Evolutionary conservation across 2,113 vertebrate genomes (phyloP).

Genomic region (Myotis brandtii): DNA sequence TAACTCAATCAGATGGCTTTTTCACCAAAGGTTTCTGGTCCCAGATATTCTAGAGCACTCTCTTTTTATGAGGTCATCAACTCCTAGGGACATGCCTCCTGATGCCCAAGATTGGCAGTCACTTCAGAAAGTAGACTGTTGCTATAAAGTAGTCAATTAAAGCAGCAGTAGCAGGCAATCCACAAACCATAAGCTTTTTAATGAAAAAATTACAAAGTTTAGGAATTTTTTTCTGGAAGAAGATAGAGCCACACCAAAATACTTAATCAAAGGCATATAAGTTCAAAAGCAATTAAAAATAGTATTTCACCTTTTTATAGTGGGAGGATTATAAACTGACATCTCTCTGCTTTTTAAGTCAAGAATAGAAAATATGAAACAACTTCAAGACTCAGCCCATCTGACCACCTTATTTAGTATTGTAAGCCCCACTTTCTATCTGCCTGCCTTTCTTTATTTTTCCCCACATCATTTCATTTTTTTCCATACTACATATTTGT

Average conservation of each 20-base stretch:
- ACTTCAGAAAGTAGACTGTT: not conserved
- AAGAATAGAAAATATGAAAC: slow-evolving; percentile 38
- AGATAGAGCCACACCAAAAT: not conserved
- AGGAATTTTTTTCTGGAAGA: not conserved
- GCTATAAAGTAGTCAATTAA: not conserved
- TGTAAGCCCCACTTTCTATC: not conserved
- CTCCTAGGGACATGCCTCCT: not conserved
- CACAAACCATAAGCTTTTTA: not conserved
- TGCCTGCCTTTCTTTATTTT: not conserved
- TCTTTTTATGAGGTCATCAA: not conserved
- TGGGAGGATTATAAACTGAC: not conserved
- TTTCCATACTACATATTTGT: not conserved
- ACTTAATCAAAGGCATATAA: not conserved
- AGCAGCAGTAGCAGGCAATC: not conserved
- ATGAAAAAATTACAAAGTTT: not conserved
- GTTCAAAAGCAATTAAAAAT: slow-evolving; percentile 32
- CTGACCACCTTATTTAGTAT: not conserved
- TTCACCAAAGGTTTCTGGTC: not conserved
- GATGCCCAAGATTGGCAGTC: not conserved
- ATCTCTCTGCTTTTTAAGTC: slow-evolving; percentile 31
- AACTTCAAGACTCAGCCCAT: not conserved
- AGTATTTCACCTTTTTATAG: not conserved
- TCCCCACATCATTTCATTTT: not conserved
- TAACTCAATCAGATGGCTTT: not conserved
- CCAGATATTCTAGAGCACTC: not conserved